These are phyloP conservation scores for Agapornis roseicollis DNA, from an alignment of 2,113 vertebrate genomes.

Conservation along the genomic window DNA sequence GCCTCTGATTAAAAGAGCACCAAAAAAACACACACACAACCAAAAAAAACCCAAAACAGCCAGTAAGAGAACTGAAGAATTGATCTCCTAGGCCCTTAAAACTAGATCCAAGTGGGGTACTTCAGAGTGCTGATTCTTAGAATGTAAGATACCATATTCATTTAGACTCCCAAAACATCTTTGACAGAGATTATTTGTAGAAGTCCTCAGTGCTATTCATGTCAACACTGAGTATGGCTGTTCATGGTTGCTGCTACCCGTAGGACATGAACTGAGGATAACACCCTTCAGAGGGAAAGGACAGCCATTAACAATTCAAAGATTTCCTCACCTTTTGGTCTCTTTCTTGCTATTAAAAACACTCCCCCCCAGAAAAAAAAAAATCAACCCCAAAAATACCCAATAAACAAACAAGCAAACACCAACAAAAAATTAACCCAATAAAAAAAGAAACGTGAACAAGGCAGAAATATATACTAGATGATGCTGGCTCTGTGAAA, in stretches of 20 bases:
- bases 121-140: not conserved
- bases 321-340: not conserved
- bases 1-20: not conserved
- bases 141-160: not conserved
- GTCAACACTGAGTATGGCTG: not conserved
- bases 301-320: conserved; percentile 3
- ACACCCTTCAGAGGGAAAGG: conserved; percentile 4
- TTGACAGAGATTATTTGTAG: not conserved
- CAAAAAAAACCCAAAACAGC: not conserved
- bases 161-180: not conserved
- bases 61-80: not conserved
- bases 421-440: not conserved
- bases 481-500: not conserved
- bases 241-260: not conserved
- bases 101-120: not conserved
- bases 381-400: too few relatives aligned
- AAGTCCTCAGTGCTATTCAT: not conserved
- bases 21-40: not conserved
- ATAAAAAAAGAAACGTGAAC: not conserved
- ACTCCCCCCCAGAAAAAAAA: not conserved
- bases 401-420: not conserved
- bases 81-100: not conserved
- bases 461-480: conserved; percentile 12
- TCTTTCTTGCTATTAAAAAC: conserved; percentile 23
- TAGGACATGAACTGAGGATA: not conserved